Evolutionary conservation across 2,888 invertebrate genomes (phyloP).

Genomic region (Lepidocyrtoides sp.): DNA sequence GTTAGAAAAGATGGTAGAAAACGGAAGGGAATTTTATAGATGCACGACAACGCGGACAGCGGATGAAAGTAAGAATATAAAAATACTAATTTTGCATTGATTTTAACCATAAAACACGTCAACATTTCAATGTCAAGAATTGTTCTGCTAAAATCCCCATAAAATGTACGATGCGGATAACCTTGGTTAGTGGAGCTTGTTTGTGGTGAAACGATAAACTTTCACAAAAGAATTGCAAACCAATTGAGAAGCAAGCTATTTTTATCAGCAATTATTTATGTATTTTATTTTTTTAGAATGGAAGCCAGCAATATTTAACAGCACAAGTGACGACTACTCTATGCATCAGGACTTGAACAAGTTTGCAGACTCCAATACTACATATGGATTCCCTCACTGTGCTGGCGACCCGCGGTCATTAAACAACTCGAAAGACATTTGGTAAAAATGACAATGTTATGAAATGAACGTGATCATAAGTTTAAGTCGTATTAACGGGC

Average conservation of each 20-base stretch:
- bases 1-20: not conserved
- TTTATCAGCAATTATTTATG: not conserved
- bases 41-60: slow-evolving; percentile 18
- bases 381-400: slow-evolving; percentile 67
- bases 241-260: not conserved
- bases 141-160: not conserved
- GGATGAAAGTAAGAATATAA: slow-evolving; percentile 19
- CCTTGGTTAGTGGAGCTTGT: slow-evolving; percentile 46
- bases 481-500: too few relatives aligned
- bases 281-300: slow-evolving; percentile 24
- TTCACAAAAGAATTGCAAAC: not conserved
- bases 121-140: not conserved
- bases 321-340: slow-evolving; percentile 36
- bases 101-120: not conserved
- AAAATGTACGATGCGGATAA: not conserved
- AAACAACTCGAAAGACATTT: slow-evolving; percentile 75
- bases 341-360: slow-evolving; percentile 56
- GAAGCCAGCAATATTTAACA: slow-evolving; percentile 69
- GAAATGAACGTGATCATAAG: not conserved
- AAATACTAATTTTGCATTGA: not conserved
- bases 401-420: not conserved
- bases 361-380: not conserved
- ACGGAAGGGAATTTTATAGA: not conserved
- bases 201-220: not conserved
- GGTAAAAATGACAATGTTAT: slow-evolving; percentile 48